phyloP scores from a whole-genome alignment of 2,888 invertebrate genomes.

The Choristoneura rosaceana region DNA sequence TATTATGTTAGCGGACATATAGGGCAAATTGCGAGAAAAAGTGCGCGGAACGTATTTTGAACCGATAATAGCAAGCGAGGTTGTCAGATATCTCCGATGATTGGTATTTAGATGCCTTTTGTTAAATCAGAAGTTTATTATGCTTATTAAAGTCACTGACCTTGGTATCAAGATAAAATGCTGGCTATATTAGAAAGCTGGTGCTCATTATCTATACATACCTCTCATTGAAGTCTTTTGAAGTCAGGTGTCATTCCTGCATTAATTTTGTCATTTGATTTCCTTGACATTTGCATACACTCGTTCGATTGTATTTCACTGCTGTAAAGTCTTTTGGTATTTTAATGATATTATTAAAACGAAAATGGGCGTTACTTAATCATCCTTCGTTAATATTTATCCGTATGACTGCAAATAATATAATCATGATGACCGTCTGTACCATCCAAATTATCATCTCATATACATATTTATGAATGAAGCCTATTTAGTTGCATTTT shows the following conservation, averaged over 20 bases:
- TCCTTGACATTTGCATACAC: not conserved
- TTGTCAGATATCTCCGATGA: no score
- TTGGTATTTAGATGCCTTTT: not conserved
- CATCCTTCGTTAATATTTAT: slow-evolving; percentile 36
- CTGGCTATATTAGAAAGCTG: not conserved
- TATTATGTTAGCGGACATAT: no score
- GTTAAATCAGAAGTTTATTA: not conserved
- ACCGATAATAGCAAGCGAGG: no score
- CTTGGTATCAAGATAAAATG: not conserved
- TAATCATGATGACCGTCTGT: slow-evolving; percentile 9
- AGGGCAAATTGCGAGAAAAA: no score
- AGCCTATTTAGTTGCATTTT: slow-evolving; percentile 36
- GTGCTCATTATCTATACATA: not conserved
- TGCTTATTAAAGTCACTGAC: not conserved
- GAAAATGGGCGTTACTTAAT: slow-evolving; percentile 16
- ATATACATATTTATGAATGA: slow-evolving; percentile 30
- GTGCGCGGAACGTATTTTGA: no score
- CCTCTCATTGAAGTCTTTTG: not conserved
- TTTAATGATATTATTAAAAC: slow-evolving; percentile 33
- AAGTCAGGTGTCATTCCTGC: not conserved
- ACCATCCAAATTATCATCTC: slow-evolving; percentile 21
- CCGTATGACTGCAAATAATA: slow-evolving; percentile 14
- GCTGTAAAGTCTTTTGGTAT: slow-evolving; percentile 11
- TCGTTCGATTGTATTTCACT: not conserved
- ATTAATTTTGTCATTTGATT: slow-evolving; percentile 2